phyloP scores from a whole-genome alignment of 2,888 invertebrate genomes.

The Scaptomyza flava region DNA sequence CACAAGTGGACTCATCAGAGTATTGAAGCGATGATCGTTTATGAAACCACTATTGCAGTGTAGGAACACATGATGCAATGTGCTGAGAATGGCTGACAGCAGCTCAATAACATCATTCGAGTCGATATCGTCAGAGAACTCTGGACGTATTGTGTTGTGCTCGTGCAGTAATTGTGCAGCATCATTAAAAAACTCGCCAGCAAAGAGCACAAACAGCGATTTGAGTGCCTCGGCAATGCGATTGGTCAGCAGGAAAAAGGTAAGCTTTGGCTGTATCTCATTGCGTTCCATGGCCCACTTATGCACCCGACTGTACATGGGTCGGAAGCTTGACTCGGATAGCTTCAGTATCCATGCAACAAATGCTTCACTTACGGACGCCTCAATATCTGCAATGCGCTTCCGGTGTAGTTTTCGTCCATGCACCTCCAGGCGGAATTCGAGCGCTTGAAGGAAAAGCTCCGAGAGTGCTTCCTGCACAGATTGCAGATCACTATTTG shows the following conservation, averaged over 20 bases:
- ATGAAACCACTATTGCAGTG: slow-evolving; percentile 94
- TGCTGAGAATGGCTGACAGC: slow-evolving; percentile 89
- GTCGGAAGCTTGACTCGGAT: slow-evolving; percentile 94
- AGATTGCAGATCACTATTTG: slow-evolving; percentile 87
- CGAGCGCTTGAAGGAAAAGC: slow-evolving; percentile 90
- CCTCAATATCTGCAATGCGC: slow-evolving; percentile 88
- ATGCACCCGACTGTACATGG: slow-evolving; percentile 93
- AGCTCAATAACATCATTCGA: slow-evolving; percentile 75
- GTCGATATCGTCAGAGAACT: slow-evolving; percentile 85
- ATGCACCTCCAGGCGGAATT: slow-evolving; percentile 87
- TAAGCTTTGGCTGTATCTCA: slow-evolving; percentile 85
- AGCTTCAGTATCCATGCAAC: slow-evolving; percentile 93
- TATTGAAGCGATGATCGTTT: slow-evolving; percentile 93
- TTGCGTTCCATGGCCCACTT: slow-evolving; percentile 91
- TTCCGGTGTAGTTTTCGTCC: slow-evolving; percentile 78
- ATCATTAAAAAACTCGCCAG: slow-evolving; percentile 93
- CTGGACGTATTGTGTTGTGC: slow-evolving; percentile 87
- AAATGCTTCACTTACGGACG: slow-evolving; percentile 90
- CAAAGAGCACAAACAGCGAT: slow-evolving; percentile 95
- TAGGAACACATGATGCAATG: slow-evolving; percentile 90
- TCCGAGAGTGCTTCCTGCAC: slow-evolving; percentile 89
- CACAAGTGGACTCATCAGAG: slow-evolving; percentile 93
- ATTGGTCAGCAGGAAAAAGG: slow-evolving; percentile 90
- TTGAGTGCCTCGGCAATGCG: slow-evolving; percentile 92
- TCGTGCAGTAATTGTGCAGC: slow-evolving; percentile 89